A percentile compares a stretch with the other conserved stretches of the same genome.
phyloP scores from a whole-genome alignment of 2,797 vertebrate species.

The Peromyscus eremicus region DNA sequence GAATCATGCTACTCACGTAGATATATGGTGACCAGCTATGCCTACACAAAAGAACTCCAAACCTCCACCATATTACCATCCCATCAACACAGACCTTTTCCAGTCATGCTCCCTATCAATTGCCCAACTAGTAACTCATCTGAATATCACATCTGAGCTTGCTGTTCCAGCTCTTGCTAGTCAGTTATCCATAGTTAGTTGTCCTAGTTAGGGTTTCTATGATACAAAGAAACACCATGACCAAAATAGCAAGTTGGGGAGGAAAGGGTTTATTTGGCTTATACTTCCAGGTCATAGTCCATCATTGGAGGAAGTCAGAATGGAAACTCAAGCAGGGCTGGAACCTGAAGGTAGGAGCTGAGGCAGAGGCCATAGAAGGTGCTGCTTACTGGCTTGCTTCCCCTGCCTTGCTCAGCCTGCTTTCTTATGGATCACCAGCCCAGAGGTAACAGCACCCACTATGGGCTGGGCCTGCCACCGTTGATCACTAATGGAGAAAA shows the following conservation, averaged over 20 bases:
- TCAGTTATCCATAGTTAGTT: background rate
- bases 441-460: background rate
- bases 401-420: background rate
- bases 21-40: background rate
- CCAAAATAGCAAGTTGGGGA: background rate
- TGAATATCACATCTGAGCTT: background rate
- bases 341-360: background rate
- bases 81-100: background rate
- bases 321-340: background rate
- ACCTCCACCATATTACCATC: background rate
- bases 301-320: background rate
- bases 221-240: background rate
- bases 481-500: background rate
- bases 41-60: background rate
- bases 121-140: background rate
- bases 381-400: background rate
- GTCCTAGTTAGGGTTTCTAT: background rate
- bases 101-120: background rate
- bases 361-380: background rate
- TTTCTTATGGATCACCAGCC: background rate
- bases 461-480: background rate
- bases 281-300: background rate
- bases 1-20: background rate
- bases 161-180: background rate
- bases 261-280: background rate